phyloP scores from a whole-genome alignment of 1,140 invertebrate genomes.

The Neodiprion fabricii region DNA sequence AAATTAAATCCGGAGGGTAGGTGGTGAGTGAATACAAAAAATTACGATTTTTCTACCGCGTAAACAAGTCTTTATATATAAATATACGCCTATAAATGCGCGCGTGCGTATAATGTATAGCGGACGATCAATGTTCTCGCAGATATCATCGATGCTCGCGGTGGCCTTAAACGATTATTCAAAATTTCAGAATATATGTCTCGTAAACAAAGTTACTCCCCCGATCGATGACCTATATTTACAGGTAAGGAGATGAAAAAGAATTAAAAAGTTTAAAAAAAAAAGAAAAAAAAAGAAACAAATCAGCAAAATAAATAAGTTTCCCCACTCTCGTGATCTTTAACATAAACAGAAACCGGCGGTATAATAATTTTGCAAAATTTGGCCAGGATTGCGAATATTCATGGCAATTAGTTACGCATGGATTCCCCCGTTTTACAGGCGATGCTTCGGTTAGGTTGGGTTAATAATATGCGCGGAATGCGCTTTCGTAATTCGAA shows the following conservation, averaged over 20 bases:
- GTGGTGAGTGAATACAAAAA: background rate
- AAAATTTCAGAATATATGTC: background rate
- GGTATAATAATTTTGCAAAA: background rate
- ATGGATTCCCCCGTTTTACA: background rate
- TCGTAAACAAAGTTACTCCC: background rate
- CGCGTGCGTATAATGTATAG: too few species aligned
- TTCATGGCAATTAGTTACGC: background rate
- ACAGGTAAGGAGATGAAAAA: background rate
- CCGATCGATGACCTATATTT: background rate
- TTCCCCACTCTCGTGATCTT: too few species aligned
- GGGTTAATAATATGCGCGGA: constrained; percentile 7
- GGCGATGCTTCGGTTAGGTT: background rate
- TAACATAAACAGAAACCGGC: background rate
- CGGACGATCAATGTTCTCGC: too few species aligned
- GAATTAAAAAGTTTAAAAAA: background rate
- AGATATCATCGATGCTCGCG: background rate
- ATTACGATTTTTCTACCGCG: background rate
- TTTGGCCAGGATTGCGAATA: background rate
- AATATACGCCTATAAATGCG: background rate
- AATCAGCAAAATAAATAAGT: too few species aligned
- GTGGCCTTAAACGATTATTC: background rate
- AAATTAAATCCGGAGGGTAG: background rate
- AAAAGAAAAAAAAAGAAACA: background rate
- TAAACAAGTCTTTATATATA: background rate
- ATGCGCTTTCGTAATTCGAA: constrained; percentile 6